A percentile compares a stretch with the other conserved stretches of the same genome.
These are phyloP conservation scores for Catocala nupta DNA, from an alignment of 2,888 invertebrate genomes.

Conservation along the genomic window DNA sequence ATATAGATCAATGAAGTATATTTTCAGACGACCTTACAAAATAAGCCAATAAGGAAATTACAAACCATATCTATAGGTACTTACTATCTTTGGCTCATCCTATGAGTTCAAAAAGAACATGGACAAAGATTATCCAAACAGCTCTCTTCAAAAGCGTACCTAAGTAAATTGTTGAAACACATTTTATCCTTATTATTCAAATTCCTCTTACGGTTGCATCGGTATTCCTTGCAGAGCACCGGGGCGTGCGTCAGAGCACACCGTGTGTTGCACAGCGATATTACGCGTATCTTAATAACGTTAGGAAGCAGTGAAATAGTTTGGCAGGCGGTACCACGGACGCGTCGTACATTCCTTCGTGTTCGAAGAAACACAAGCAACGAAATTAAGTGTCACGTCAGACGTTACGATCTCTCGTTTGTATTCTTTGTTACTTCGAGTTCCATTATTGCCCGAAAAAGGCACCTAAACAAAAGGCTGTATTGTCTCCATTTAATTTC, in stretches of 20 bases:
- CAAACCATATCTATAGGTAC: too few species aligned
- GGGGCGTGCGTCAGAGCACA: background rate
- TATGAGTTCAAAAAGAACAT: too few species aligned
- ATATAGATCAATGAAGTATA: too few species aligned
- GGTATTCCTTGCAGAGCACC: conserved; percentile 14
- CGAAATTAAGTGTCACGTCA: conserved; percentile 69
- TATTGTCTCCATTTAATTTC: conserved; percentile 66
- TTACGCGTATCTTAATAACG: conserved; percentile 24
- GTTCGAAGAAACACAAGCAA: conserved; percentile 46
- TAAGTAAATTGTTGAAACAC: background rate
- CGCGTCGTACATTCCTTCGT: conserved; percentile 32
- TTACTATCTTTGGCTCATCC: too few species aligned
- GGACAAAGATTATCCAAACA: too few species aligned
- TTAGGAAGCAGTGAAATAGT: conserved; percentile 21
- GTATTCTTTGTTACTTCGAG: conserved; percentile 54
- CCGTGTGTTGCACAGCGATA: conserved; percentile 15
- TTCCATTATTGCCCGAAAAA: conserved; percentile 66
- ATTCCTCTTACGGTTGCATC: conserved; percentile 3
- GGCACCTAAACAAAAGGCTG: conserved; percentile 46
- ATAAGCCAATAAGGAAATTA: too few species aligned
- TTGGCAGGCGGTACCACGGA: conserved; percentile 17
- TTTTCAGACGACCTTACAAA: too few species aligned
- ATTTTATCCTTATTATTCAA: background rate
- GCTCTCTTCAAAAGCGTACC: too few species aligned
- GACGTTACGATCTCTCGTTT: conserved; percentile 58